Evolutionary conservation across 1,140 invertebrate species (phyloP).

Genomic region (Halesus radiatus): DNA sequence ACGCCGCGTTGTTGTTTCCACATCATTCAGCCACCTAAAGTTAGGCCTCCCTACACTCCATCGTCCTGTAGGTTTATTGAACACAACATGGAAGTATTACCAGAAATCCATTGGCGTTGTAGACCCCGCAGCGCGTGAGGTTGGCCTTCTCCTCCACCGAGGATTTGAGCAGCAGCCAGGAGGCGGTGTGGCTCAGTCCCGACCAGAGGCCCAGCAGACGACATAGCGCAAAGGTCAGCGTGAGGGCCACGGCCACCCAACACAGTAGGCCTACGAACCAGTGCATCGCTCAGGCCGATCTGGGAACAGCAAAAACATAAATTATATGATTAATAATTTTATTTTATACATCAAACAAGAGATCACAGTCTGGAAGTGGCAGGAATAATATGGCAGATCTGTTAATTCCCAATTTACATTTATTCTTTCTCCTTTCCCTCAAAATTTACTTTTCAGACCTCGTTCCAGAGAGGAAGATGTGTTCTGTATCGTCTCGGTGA

Average conservation of each 20-base stretch:
- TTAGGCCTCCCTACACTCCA: too few species aligned
- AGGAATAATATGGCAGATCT: not conserved
- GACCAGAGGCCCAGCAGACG: conserved; percentile 65
- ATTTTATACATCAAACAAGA: too few species aligned
- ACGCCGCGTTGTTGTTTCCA: too few species aligned
- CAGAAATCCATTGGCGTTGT: conserved; percentile 73
- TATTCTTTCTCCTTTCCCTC: not conserved
- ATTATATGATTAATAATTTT: not conserved
- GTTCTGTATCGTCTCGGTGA: too few species aligned
- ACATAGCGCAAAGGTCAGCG: conserved; percentile 59
- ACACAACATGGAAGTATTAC: conserved; percentile 59
- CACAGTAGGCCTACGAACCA: conserved; percentile 53
- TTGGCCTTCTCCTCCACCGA: conserved; percentile 72
- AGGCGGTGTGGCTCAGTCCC: conserved; percentile 61
- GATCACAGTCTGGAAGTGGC: not conserved
- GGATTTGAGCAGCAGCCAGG: conserved; percentile 71
- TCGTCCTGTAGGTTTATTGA: too few species aligned
- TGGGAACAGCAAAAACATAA: not conserved
- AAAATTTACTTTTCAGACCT: too few species aligned
- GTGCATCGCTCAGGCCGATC: conserved; percentile 41
- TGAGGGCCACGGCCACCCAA: conserved; percentile 48
- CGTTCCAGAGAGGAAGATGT: too few species aligned
- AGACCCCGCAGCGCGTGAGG: conserved; percentile 69
- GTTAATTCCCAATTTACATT: not conserved
- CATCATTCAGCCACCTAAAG: too few species aligned